phyloP scores from a whole-genome alignment of 2,888 invertebrate genomes.

The Priocnemis perturbator region DNA sequence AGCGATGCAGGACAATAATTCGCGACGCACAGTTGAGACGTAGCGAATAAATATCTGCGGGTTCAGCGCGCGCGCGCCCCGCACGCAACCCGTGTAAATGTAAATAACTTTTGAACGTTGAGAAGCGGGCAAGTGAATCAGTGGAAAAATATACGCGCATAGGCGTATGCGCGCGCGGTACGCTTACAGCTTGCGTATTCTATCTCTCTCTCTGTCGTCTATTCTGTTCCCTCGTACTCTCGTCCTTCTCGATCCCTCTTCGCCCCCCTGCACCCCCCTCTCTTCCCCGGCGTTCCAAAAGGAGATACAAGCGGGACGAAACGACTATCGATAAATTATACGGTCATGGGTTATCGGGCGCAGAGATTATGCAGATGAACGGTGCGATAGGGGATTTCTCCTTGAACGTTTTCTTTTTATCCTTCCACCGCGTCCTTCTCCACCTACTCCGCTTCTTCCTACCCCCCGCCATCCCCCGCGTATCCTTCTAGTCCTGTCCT shows the following conservation, averaged over 20 bases:
- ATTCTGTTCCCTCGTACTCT: neutral
- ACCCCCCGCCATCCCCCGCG: neutral
- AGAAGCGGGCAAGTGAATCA: neutral
- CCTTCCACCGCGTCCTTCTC: constrained; percentile 11
- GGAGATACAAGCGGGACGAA: constrained; percentile 18
- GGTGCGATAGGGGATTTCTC: constrained; percentile 43
- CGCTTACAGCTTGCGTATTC: neutral
- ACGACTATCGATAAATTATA: constrained; percentile 50
- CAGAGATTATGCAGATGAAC: constrained; percentile 51
- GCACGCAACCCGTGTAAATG: constrained; percentile 32
- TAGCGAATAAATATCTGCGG: constrained; percentile 28
- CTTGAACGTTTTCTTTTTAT: constrained; percentile 22
- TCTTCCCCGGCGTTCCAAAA: constrained; percentile 16
- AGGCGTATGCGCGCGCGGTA: neutral
- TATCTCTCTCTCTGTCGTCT: neutral
- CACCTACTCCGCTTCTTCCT: constrained; percentile 20
- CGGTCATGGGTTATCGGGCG: constrained; percentile 53
- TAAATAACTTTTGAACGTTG: constrained; percentile 14
- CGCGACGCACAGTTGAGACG: constrained; percentile 16
- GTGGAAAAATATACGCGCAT: neutral
- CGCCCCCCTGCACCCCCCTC: neutral
- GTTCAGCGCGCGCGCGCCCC: constrained; percentile 2
- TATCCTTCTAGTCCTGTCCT: neutral
- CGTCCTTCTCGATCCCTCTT: neutral
- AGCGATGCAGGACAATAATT: constrained; percentile 24